A percentile compares a stretch with the other conserved stretches of the same genome.
Evolutionary conservation across 2,888 invertebrate genomes (phyloP).

Genomic region (Mesorhabditis sp.): DNA sequence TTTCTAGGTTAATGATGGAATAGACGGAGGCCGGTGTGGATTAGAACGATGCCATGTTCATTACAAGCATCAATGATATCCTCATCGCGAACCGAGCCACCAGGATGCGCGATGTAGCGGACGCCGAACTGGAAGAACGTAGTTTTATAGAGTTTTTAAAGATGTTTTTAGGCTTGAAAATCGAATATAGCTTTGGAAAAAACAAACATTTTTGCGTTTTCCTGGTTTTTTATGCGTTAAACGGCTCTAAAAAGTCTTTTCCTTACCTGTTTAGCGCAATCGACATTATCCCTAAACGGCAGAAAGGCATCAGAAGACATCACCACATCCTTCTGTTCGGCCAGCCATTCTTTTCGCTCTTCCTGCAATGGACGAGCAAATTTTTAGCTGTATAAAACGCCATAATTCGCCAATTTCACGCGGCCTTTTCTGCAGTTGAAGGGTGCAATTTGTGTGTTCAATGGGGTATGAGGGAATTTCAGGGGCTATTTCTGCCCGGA

Average conservation of each 20-base stretch:
- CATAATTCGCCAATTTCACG: too few relatives aligned
- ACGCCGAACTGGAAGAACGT: conserved; percentile 78
- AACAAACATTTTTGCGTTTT: too few relatives aligned
- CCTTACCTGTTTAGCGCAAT: conserved; percentile 63
- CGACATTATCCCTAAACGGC: conserved; percentile 94
- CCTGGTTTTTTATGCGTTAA: too few relatives aligned
- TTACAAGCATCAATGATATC: conserved; percentile 85
- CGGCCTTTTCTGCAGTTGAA: too few relatives aligned
- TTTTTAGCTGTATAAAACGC: too few relatives aligned
- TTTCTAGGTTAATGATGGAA: conserved; percentile 69
- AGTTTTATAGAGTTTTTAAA: background rate
- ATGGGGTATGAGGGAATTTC: too few relatives aligned
- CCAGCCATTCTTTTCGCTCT: conserved; percentile 62
- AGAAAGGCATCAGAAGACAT: conserved; percentile 96
- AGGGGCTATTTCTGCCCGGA: too few relatives aligned
- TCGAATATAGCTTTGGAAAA: too few relatives aligned
- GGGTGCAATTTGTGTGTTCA: too few relatives aligned
- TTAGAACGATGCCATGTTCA: conserved; percentile 79
- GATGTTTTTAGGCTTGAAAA: background rate
- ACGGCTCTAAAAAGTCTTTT: too few relatives aligned
- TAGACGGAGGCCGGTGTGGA: conserved; percentile 82
- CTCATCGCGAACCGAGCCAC: conserved; percentile 88
- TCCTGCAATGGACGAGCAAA: conserved; percentile 47
- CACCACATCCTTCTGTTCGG: conserved; percentile 68
- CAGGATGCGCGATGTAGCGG: conserved; percentile 83